Evolutionary conservation across 2,888 invertebrate genomes (phyloP), one percentile per base, ranked within the genome.

Genomic region (Ornithoptera alexandrae): DNA sequence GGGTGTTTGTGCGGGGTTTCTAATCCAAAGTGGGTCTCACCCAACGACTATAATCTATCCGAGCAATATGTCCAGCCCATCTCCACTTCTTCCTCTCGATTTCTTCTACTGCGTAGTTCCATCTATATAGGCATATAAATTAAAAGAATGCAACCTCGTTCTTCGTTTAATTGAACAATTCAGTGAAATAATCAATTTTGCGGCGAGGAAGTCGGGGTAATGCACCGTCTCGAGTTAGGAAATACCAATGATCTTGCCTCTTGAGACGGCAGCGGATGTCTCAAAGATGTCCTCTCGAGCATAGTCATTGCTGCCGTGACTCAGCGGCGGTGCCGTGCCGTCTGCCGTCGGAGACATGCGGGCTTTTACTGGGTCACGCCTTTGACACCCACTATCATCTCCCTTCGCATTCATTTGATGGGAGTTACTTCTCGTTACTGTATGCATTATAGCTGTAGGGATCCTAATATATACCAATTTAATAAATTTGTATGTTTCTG

Each of bases 321-420:
- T 83, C 80, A 83, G 73, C 61, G 66, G 72, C 72, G 83, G 81
- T 82, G 86, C 80, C 89, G 79, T 75, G 85, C 88, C 77, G 91
- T 90, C 90, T 89, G 81, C 78, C 72, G 69, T 39, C 56, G 59
- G 65, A 70, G 73, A 72, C 76, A 81, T 82, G 81, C 81, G 81
- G 81, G 81, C 73, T 59, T 71, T 78, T 78, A 85, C 81, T 89
- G 78, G 89, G 89, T 89, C 88, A 89, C 81, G 82, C 79, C 81
- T 81, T 72, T 74, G 71, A 73, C 72, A 73, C 71, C 73, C 74
- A 70, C 71, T 70, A 72, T 71, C 74, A 76, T 78, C 77, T 77
- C 75, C 24, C 61, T 65, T 58, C 59, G 62, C 65, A 63, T 70
- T 36, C 57, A 2, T 61, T 68, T 72, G 64, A 72, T 71, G 67